A percentile compares a stretch with the other conserved stretches of the same genome.
These are phyloP conservation scores for Eulithis testata DNA, from an alignment of 2,888 invertebrate genomes.

Conservation along the genomic window DNA sequence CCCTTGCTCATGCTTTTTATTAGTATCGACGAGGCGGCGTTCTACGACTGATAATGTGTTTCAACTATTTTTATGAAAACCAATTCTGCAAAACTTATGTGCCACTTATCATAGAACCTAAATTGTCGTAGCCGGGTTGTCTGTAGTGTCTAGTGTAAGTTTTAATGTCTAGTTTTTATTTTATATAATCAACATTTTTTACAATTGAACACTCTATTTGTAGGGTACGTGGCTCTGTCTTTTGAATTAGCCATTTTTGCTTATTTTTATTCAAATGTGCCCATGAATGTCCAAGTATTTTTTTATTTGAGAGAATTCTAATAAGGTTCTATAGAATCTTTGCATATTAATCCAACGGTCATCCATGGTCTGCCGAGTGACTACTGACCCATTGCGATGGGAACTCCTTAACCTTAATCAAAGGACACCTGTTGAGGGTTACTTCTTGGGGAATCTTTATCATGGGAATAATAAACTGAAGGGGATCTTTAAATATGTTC, in stretches of 20 bases:
- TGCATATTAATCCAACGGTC: slow-evolving; percentile 66
- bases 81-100: too few species aligned
- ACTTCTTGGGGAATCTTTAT: slow-evolving; percentile 73
- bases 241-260: background rate
- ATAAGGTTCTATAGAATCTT: slow-evolving; percentile 33
- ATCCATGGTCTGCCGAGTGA: slow-evolving; percentile 65
- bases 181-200: too few species aligned
- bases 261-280: background rate
- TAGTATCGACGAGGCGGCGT: too few species aligned
- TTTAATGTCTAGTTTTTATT: too few species aligned
- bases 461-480: slow-evolving; percentile 68
- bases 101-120: too few species aligned
- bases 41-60: too few species aligned
- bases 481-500: slow-evolving; percentile 34
- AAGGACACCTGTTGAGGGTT: slow-evolving; percentile 72
- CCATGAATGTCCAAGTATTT: background rate
- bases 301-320: background rate
- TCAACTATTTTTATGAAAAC: too few species aligned
- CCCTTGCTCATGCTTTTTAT: too few species aligned
- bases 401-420: slow-evolving; percentile 81
- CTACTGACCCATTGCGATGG: slow-evolving; percentile 74
- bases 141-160: too few species aligned
- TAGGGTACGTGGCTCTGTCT: too few species aligned
- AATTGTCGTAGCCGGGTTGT: too few species aligned
- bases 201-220: too few species aligned